Percentiles rank a stretch among this genome's conserved stretches.
These are phyloP conservation scores for Sebastes umbrosus DNA, from an alignment of 2,797 vertebrate species.

Conservation along the genomic window DNA sequence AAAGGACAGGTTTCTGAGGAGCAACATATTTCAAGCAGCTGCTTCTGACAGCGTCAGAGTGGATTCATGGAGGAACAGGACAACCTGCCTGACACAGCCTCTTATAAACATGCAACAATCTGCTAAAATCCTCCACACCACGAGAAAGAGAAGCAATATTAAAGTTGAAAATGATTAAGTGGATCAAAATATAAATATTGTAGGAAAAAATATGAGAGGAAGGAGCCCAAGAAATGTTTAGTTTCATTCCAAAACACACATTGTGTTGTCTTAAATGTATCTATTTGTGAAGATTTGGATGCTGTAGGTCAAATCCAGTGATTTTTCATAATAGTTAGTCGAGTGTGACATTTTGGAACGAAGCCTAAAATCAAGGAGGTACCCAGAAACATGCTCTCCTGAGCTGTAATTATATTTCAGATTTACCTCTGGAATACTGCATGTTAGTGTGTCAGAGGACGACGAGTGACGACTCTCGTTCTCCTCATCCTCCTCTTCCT, in stretches of 20 bases:
- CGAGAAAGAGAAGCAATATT: not conserved
- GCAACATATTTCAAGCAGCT: conserved; percentile 64
- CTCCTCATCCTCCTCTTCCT: conserved; percentile 73
- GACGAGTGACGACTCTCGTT: conserved; percentile 77
- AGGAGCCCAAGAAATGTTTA: not conserved
- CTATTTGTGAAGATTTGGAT: not conserved
- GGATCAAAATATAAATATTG: not conserved
- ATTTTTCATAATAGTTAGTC: not conserved
- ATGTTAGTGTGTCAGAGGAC: conserved; percentile 88
- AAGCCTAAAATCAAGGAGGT: conserved; percentile 9
- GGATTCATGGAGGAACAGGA: conserved; percentile 1
- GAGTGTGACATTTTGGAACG: conserved; percentile 11
- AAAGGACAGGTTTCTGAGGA: conserved; percentile 21
- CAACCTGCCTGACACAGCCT: not conserved
- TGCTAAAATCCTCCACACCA: not conserved
- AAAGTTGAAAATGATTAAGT: not conserved
- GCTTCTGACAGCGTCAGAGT: conserved; percentile 60
- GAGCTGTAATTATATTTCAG: not conserved
- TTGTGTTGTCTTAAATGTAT: not conserved
- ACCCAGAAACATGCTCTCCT: conserved; percentile 11
- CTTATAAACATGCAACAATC: conserved; percentile 20
- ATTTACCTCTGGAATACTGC: conserved; percentile 83
- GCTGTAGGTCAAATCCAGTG: not conserved
- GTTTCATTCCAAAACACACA: conserved; percentile 27
- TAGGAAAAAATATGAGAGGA: not conserved